Evolutionary conservation across 1,140 invertebrate species (phyloP), one percentile per base, ranked within the genome.

Genomic region (Zaprionus africanus): DNA sequence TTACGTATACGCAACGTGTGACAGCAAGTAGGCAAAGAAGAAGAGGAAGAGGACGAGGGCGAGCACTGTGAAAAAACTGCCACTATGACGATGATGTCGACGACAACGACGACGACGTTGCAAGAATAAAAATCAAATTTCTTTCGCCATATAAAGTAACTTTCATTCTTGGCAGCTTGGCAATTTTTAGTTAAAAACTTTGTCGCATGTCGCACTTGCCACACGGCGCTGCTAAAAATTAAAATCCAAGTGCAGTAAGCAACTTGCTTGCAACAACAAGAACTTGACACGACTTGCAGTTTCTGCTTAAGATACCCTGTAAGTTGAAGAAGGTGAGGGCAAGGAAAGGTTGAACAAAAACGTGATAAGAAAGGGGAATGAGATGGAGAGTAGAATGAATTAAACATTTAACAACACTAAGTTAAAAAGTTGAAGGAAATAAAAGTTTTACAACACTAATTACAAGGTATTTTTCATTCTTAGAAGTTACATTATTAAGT

Each of bases 81-180:
- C n/a, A 56, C 57, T 59, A 24, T 26, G 22, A 56, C 13, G 61
- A 15, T 19, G 46, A 49, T 5, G 43, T 22, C 22, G 22, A 22
- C 22, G 22, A 22, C 22, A 22, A 12, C 19, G 46, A 22, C 46
- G 71, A 36, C 49, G 62, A 64, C 51, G 34, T 58, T 56, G 65
- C 54, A 56, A 67, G 74, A 86, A 87, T 78, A 83, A 87, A 81
- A 88, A 88, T 88, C 81, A 87, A 87, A 84, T 87, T 87, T 66
- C 73, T 65, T 57, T 43, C 22, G 56, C 73, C 54, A 61, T 78
- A 78, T 69, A 76, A 70, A 64, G 46, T 58, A 74, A 82, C 83
- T 78, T 80, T 51, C 46, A 24, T 51, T 51, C 46, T 82, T 46
- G 41, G 67, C 59, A 62, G 54, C 77, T 22, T 60, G 63, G 63